A percentile compares a stretch with the other conserved stretches of the same genome.
These are phyloP conservation scores for Eulithis testata DNA, from an alignment of 2,888 invertebrate species.

Conservation along the genomic window DNA sequence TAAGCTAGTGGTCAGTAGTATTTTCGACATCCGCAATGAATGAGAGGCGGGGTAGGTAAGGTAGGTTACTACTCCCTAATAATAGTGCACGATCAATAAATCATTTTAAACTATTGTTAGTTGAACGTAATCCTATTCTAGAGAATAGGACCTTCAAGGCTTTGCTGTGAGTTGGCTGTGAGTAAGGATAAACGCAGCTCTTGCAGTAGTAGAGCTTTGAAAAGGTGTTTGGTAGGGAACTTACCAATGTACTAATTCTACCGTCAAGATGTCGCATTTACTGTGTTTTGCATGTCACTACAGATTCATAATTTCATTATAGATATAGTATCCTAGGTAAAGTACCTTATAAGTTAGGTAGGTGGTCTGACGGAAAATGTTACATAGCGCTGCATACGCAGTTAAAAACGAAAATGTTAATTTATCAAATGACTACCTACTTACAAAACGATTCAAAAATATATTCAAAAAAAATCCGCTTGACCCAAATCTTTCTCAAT, in stretches of 20 bases:
- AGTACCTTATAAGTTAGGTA: too few species aligned
- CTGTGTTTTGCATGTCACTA: too few species aligned
- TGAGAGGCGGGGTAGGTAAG: constrained; percentile 19
- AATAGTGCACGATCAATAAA: constrained; percentile 16
- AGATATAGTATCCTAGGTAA: too few species aligned
- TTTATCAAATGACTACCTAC: too few species aligned
- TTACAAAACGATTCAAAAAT: background rate
- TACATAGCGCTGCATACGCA: too few species aligned
- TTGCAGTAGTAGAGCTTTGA: too few species aligned
- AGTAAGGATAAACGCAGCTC: background rate
- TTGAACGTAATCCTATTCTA: background rate
- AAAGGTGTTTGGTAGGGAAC: too few species aligned
- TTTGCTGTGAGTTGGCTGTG: constrained; percentile 6
- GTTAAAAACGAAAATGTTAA: too few species aligned
- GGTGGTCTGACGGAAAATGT: too few species aligned
- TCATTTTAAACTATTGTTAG: constrained; percentile 19
- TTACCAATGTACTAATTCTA: too few species aligned
- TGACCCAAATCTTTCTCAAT: constrained; percentile 3
- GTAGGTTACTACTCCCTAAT: constrained; percentile 15
- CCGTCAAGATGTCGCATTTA: too few species aligned
- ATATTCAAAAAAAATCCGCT: background rate
- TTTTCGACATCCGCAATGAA: constrained; percentile 28
- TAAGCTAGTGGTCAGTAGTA: background rate
- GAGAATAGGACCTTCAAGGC: constrained; percentile 14
- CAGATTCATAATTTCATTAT: too few species aligned